Conservation (phyloP, 2,888 invertebrate species). For the Schizotus pectinicornis region DNA sequence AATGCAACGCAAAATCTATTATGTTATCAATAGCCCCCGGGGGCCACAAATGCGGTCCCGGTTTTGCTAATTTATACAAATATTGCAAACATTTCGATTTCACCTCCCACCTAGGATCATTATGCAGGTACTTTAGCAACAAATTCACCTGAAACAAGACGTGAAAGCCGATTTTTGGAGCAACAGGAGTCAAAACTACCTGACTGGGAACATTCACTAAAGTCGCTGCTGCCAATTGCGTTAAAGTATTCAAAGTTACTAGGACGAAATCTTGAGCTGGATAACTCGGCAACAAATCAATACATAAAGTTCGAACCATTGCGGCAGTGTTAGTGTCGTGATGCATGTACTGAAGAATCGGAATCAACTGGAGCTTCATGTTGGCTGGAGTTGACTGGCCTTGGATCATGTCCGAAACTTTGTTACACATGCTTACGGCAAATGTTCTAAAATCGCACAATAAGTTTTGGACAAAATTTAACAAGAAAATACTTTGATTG, state of each 20-base stretch:
- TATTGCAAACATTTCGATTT: conserved; percentile 72
- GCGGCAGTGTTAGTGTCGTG: conserved; percentile 70
- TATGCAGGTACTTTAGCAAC: conserved; percentile 69
- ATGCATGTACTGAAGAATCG: conserved; percentile 92
- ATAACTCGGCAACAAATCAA: conserved; percentile 76
- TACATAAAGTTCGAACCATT: conserved; percentile 76
- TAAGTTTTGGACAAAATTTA: neutral
- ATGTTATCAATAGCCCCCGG: conserved; percentile 59
- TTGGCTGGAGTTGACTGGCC: conserved; percentile 91
- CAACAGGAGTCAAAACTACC: conserved; percentile 56
- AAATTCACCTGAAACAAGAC: conserved; percentile 59
- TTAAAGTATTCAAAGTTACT: conserved; percentile 85
- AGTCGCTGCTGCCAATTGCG: conserved; percentile 86
- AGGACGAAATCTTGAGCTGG: conserved; percentile 81
- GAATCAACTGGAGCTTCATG: conserved; percentile 88
- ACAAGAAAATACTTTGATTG: conserved; percentile 77
- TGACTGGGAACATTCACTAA: conserved; percentile 91
- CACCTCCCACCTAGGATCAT: conserved; percentile 74
- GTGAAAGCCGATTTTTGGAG: neutral
- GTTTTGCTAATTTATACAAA: conserved; percentile 71
- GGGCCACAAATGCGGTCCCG: conserved; percentile 82
- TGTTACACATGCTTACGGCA: conserved; percentile 94
- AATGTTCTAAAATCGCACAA: conserved; percentile 72
- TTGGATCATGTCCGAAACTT: conserved; percentile 94
- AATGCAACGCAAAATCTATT: conserved; percentile 52